Base-by-base conservation (phyloP, 1,140 invertebrate species). In the Calephelis virginiensis region DNA sequence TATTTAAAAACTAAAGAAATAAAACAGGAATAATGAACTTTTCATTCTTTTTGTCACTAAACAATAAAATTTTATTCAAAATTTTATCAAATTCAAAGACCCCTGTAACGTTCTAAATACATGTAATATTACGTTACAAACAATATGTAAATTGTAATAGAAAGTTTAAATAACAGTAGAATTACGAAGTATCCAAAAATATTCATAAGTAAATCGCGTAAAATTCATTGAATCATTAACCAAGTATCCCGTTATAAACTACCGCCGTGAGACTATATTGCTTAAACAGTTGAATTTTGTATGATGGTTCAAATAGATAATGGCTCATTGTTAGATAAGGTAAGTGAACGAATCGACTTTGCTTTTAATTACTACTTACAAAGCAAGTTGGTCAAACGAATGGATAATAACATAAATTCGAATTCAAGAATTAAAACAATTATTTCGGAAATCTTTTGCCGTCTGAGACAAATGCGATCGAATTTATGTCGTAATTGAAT, bases 241-340 rank as follows among this genome's bases (percentile, higher is more conserved):
- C 60, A 64, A 68, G 68, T 61, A 59, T 65, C 66, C 66, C 70
- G 64, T 67, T 69, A 72, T 63, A 67, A 72, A 68, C 73, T 49
- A 67, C 72, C 69, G 61, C 66, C 72, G 74, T 76, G 72, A 76
- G 74, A 76, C 63, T 72, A 67, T 70, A 70, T 68, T 69, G 64
- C 70, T 74, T 67, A 76, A 74, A 76, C 70, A 72, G 48, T 71
- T 68, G 63, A 65, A 65, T 72, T 69, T 66, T 71, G 67, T 49
- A 67, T 65, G 73, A 75, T 77, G 75, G 75, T 70, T 71, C 69
- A 68, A 63, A 77, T 77, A 77, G 75, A 77, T 77, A 77, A 72
- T 53, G 62, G 40, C 71, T 70, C 68, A 72, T 76, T 74, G 75
- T 77, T 74, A 74, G 67, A 64, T 70, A 74, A 63, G 68, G 65